These are phyloP conservation scores for Gallinago solitaria DNA, from an alignment of 2,797 vertebrate species.

Conservation along the genomic window DNA sequence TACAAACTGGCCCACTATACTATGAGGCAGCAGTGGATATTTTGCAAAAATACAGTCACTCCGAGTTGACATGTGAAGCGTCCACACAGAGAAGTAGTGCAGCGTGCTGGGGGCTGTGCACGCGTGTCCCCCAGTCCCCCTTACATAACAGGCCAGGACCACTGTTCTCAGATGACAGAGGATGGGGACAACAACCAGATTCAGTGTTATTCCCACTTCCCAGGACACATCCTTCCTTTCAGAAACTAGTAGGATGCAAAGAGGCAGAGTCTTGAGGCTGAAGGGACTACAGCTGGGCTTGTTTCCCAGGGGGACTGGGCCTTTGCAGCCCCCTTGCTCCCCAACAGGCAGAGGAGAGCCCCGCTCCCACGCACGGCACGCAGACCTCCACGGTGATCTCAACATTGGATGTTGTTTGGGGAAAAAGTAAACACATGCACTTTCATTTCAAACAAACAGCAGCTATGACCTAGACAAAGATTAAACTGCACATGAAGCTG, in stretches of 20 bases:
- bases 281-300: neutral
- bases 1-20: neutral
- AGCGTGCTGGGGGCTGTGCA: neutral
- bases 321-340: neutral
- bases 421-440: conserved; percentile 15
- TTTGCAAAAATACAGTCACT: neutral
- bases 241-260: neutral
- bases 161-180: neutral
- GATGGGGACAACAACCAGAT: neutral
- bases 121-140: neutral
- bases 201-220: neutral
- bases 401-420: neutral
- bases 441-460: conserved; percentile 37
- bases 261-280: neutral
- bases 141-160: neutral
- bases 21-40: neutral
- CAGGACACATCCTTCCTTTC: neutral
- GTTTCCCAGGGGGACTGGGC: neutral
- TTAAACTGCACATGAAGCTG: conserved; percentile 11
- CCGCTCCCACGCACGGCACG: neutral
- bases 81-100: accelerated
- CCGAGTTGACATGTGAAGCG: neutral
- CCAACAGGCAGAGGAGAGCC: neutral
- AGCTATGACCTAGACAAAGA: conserved; percentile 42
- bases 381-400: neutral